phyloP scores from a whole-genome alignment of 2,888 invertebrate genomes.

The Rhamphomyia laevipes region DNA sequence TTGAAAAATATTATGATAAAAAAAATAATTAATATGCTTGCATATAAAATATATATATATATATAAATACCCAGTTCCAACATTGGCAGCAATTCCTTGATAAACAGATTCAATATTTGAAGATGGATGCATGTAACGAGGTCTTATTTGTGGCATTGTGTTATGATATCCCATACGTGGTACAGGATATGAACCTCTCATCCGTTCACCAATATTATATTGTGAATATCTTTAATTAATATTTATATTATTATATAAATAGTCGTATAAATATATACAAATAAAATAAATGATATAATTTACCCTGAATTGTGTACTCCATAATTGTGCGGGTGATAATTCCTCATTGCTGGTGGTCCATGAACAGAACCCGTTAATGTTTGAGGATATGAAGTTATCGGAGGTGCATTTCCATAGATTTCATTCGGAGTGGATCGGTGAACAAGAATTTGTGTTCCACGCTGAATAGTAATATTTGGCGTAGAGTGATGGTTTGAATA shows the following conservation, averaged over 20 bases:
- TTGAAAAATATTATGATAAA: not conserved
- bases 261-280: too few species aligned
- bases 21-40: not conserved
- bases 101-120: conserved; percentile 31
- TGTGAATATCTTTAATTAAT: not conserved
- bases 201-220: not conserved
- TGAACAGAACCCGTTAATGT: not conserved
- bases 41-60: conserved; percentile 11
- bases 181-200: not conserved
- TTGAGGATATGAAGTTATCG: not conserved
- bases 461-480: too few species aligned
- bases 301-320: too few species aligned
- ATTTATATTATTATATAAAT: too few species aligned
- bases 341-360: not conserved
- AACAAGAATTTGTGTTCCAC: too few species aligned
- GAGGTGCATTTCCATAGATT: too few species aligned
- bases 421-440: too few species aligned
- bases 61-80: conserved; percentile 30
- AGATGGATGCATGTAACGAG: conserved; percentile 21
- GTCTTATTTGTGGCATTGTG: conserved; percentile 8
- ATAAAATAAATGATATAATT: too few species aligned
- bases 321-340: too few species aligned
- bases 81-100: conserved; percentile 34
- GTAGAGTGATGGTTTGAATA: too few species aligned
- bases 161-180: not conserved